Evolutionary conservation across 92 coral and sea anemone genomes (phyloP), one percentile per base, ranked within the genome.

Genomic region (Heteractis magnifica): DNA sequence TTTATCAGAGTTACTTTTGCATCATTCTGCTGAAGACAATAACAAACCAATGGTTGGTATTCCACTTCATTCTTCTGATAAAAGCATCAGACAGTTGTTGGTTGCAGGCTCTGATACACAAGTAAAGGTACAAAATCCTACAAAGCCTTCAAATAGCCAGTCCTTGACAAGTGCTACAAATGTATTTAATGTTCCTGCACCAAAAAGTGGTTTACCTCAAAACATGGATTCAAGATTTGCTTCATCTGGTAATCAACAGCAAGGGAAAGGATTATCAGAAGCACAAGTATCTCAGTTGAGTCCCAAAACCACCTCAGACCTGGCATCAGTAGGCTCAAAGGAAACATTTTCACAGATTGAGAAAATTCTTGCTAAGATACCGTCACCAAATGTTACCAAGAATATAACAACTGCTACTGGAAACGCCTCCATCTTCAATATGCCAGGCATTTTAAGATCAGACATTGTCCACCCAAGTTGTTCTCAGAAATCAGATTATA

Each of bases 301-400:
- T 8, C 34, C 9, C 11, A 15, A 34, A 71, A 26, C 85, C 10
- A 11, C 75, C 34, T 49, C 71, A 10, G 76, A 41, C n/a, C 55
- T 64, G 12, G 26, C 14, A 49, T 65, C 77, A 71, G 71, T 51
- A 62, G 52, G 34, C 3, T 72, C 85, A 51, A 71, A 71, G 52
- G 64, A 82, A 51, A 62, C 87, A 14, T 55, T 84, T 26, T 59
- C 81, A 34, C 82, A 77, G 65, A 75, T 84, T 56, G 87, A 84
- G 51, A 64, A 84, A 68, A 77, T 84, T 16, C 81, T 84, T 60
- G 87, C 87, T 8, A 84, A 84, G 53, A 84, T 84, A 73, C 87
- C 87, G 23, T 73, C 52, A 50, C 75, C 81, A 77, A 71, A 65
- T 9, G 56, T 49, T 15, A 53, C 73, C 73, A 68, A 26, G 14